phyloP scores from a whole-genome alignment of 2,113 vertebrate genomes.

The Sialia sialis region DNA sequence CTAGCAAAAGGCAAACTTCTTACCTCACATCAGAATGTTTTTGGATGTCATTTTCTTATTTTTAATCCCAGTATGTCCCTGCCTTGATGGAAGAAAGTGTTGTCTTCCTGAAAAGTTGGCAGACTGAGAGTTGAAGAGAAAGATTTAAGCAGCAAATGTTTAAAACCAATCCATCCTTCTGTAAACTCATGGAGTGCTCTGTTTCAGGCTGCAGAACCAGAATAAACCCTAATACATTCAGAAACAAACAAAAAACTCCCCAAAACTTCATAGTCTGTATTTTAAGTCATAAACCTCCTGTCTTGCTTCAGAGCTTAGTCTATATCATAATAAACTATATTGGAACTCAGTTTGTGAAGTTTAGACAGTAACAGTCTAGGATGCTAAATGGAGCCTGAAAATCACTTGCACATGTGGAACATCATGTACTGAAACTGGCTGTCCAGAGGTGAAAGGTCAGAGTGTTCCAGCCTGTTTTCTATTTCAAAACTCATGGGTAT shows the following conservation, averaged over 20 bases:
- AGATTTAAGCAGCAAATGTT: not conserved
- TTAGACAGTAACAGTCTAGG: not conserved
- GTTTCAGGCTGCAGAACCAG: not conserved
- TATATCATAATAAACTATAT: not conserved
- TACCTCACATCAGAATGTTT: not conserved
- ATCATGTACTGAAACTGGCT: not conserved
- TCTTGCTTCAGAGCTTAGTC: not conserved
- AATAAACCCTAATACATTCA: not conserved
- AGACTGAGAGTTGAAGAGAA: not conserved
- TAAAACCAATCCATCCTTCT: not conserved
- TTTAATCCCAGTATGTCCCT: not conserved
- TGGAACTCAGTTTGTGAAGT: not conserved
- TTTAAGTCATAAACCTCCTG: not conserved
- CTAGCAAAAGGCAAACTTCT: not conserved
- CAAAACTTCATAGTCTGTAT: not conserved
- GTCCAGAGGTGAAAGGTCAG: slow-evolving; percentile 19
- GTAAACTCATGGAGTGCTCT: not conserved
- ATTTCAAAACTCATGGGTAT: not conserved
- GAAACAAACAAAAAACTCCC: rapidly evolving
- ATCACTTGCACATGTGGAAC: slow-evolving; percentile 11
- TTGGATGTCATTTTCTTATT: not conserved
- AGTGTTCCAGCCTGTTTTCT: not conserved
- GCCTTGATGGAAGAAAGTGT: not conserved
- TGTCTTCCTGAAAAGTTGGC: not conserved
- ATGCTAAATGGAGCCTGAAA: not conserved